Conservation (phyloP, 2,888 invertebrate genomes). For the Spodoptera exigua region DNA sequence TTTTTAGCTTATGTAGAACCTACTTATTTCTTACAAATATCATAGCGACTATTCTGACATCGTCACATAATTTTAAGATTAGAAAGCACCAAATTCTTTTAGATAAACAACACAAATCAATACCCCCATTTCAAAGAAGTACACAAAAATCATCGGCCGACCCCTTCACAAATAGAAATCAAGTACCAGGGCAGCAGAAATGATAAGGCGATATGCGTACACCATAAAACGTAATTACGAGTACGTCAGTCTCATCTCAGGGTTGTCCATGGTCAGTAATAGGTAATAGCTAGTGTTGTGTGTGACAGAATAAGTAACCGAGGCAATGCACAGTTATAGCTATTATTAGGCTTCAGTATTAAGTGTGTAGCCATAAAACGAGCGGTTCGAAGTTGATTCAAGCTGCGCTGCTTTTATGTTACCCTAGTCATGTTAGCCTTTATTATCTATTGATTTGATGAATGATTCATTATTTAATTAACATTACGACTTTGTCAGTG, state of each 20-base stretch:
- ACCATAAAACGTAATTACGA: slow-evolving; percentile 41
- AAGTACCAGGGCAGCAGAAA: slow-evolving; percentile 32
- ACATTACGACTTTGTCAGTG: too few relatives aligned
- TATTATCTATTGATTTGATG: too few relatives aligned
- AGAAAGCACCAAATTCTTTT: too few relatives aligned
- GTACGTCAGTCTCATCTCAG: slow-evolving; percentile 43
- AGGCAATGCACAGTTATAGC: slow-evolving; percentile 47
- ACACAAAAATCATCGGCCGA: not conserved
- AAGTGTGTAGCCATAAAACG: slow-evolving; percentile 27
- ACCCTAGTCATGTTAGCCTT: too few relatives aligned
- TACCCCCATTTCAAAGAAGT: too few relatives aligned
- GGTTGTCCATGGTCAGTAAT: slow-evolving; percentile 52
- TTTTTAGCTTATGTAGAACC: too few relatives aligned
- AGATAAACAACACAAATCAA: too few relatives aligned
- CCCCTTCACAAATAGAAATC: not conserved
- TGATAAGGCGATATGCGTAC: slow-evolving; percentile 16
- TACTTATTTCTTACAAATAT: too few relatives aligned
- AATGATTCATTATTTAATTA: too few relatives aligned
- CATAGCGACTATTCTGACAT: too few relatives aligned
- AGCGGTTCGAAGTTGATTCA: slow-evolving; percentile 1
- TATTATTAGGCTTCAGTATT: slow-evolving; percentile 45
- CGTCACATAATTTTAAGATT: too few relatives aligned
- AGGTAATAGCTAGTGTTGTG: slow-evolving; percentile 25
- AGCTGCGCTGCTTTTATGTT: too few relatives aligned
- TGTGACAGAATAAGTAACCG: slow-evolving; percentile 52